phyloP scores from a whole-genome alignment of 1,140 invertebrate genomes.

The Mercenaria mercenaria region DNA sequence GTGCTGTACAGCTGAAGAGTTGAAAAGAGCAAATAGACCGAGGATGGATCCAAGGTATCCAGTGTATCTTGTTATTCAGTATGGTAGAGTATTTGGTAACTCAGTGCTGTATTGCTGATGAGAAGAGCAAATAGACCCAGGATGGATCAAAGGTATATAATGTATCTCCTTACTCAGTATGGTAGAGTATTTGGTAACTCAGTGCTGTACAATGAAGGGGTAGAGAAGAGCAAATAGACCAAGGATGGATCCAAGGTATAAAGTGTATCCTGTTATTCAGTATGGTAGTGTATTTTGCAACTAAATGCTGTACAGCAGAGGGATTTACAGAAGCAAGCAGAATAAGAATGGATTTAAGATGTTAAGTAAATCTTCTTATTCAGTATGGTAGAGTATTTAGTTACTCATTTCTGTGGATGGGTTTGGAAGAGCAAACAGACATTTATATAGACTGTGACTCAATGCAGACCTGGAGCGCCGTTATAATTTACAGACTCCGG shows the following conservation, averaged over 20 bases:
- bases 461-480: no score
- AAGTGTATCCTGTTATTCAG: no score
- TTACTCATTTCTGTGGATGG: constrained; percentile 85
- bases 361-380: no score
- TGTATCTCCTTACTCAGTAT: no score
- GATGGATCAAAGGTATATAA: constrained; percentile 84
- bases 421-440: constrained; percentile 75
- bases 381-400: no score
- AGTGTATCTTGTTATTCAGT: no score
- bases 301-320: constrained; percentile 84
- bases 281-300: constrained; percentile 82
- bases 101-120: constrained; percentile 84
- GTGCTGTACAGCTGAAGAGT: constrained; percentile 84
- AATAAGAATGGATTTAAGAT: constrained; percentile 83
- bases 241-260: constrained; percentile 83
- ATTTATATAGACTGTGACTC: no score
- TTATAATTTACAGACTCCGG: no score
- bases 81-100: constrained; percentile 82
- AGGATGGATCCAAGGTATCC: constrained; percentile 83
- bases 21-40: constrained; percentile 76
- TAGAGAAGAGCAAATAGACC: constrained; percentile 76
- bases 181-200: constrained; percentile 83
- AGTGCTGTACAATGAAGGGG: constrained; percentile 85
- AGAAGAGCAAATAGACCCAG: constrained; percentile 73
- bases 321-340: constrained; percentile 76